phyloP scores from a whole-genome alignment of 2,888 invertebrate species.

The Campoplex capitator region DNA sequence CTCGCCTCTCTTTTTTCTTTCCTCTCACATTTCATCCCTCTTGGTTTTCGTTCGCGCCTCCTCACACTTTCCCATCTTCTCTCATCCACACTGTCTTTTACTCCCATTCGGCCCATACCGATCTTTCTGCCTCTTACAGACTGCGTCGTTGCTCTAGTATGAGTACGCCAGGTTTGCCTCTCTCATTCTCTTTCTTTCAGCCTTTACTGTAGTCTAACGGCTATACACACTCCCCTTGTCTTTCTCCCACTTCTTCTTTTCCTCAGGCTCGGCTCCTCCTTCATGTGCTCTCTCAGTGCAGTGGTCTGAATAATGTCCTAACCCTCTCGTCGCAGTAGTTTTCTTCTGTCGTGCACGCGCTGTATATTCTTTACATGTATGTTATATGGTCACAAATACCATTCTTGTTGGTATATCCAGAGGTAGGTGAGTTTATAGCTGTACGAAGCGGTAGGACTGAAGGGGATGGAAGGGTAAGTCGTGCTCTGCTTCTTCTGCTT shows the following conservation, averaged over 20 bases:
- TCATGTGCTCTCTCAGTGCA: constrained; percentile 66
- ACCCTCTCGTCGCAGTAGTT: constrained; percentile 57
- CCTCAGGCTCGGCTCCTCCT: constrained; percentile 48
- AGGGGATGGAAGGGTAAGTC: constrained; percentile 48
- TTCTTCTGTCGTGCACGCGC: constrained; percentile 51
- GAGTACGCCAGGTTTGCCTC: constrained; percentile 13
- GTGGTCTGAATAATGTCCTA: constrained; percentile 80
- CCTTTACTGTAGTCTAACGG: constrained; percentile 14
- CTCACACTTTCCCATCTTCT: constrained; percentile 44
- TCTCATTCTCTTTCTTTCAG: constrained; percentile 14
- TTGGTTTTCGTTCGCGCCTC: constrained; percentile 36
- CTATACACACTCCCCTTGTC: constrained; percentile 24
- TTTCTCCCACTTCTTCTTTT: constrained; percentile 9
- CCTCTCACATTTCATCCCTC: constrained; percentile 50
- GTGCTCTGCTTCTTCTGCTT: constrained; percentile 59
- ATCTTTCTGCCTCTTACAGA: constrained; percentile 66
- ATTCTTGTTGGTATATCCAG: constrained; percentile 58
- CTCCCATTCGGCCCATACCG: constrained; percentile 60
- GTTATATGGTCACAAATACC: constrained; percentile 54
- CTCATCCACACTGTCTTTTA: constrained; percentile 61
- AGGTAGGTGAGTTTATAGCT: constrained; percentile 50
- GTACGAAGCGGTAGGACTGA: constrained; percentile 13
- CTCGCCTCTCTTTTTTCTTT: constrained; percentile 32
- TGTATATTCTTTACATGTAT: constrained; percentile 52
- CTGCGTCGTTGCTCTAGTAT: constrained; percentile 16